Conservation (phyloP, 2,797 vertebrate species). For the Sebastes miniatus region DNA sequence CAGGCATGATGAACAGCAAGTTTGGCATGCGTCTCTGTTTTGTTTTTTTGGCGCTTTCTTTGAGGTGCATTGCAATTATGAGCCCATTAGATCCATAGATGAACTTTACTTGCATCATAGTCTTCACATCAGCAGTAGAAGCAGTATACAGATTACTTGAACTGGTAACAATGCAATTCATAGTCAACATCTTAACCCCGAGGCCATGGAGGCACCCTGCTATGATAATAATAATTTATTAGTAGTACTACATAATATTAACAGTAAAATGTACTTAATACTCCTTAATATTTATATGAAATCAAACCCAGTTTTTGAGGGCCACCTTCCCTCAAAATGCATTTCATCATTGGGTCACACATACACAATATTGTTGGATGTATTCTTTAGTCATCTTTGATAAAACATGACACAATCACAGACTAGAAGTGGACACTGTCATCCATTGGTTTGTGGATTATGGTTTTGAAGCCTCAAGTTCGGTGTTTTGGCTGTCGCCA, state of each 20-base stretch:
- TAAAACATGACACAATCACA: background rate
- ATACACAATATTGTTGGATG: background rate
- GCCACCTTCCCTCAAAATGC: accelerated
- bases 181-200: background rate
- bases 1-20: constrained; percentile 18
- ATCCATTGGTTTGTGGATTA: background rate
- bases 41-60: background rate
- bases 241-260: background rate
- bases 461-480: background rate
- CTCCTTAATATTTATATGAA: background rate
- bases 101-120: background rate
- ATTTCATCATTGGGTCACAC: background rate
- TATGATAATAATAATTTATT: background rate
- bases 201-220: background rate
- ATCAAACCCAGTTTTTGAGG: background rate
- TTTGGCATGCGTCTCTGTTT: background rate
- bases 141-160: background rate
- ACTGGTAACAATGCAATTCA: background rate
- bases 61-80: background rate
- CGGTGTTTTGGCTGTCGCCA: accelerated
- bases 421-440: background rate
- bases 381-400: background rate
- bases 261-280: background rate
- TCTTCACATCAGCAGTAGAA: background rate
- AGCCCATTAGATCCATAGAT: background rate